Evolutionary conservation across 2,113 vertebrate genomes (phyloP).

Genomic region (Tragelaphus imberbis): DNA sequence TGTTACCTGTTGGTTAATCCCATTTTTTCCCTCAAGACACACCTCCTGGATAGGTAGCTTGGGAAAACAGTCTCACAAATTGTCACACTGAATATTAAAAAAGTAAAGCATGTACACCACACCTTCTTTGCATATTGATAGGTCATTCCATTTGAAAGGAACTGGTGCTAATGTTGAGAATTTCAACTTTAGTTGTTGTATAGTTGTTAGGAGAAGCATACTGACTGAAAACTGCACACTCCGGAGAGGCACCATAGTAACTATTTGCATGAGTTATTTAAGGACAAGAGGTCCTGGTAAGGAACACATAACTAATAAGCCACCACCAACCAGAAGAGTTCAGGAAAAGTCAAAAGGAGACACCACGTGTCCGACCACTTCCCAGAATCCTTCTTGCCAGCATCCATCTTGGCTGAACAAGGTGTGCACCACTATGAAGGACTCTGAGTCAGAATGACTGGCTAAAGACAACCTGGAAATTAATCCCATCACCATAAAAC

Average conservation of each 20-base stretch:
- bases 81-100: neutral
- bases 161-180: neutral
- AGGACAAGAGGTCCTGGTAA: neutral
- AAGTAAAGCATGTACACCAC: neutral
- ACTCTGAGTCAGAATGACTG: neutral
- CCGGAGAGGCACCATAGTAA: neutral
- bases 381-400: neutral
- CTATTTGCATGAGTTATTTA: neutral
- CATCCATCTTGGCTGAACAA: neutral
- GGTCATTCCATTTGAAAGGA: slow-evolving; percentile 12
- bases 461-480: neutral
- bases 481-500: neutral
- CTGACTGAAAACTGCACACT: neutral
- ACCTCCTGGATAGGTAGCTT: neutral
- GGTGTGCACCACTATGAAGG: neutral
- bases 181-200: neutral
- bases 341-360: neutral
- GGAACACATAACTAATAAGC: neutral
- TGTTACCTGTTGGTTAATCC: neutral
- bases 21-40: slow-evolving; percentile 5
- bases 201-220: neutral
- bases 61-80: neutral
- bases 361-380: neutral
- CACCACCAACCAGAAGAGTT: neutral
- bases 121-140: slow-evolving; percentile 11